A percentile compares a stretch with the other conserved stretches of the same genome.
phyloP scores from a whole-genome alignment of 1,140 invertebrate genomes.

The Planococcus citri region DNA sequence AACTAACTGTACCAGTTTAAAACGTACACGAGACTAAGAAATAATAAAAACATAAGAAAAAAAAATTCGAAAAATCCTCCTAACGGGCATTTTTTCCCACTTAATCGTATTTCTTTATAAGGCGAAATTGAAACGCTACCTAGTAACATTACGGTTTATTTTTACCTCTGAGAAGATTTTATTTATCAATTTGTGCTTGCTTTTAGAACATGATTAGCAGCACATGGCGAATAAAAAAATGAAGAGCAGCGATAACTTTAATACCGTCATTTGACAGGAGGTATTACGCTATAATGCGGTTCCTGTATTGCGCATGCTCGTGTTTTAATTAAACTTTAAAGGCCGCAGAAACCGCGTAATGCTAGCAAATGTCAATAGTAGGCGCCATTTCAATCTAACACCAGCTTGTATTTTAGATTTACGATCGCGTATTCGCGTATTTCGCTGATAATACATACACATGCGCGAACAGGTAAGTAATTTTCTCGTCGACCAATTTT shows the following conservation, averaged over 20 bases:
- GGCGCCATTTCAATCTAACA: background rate
- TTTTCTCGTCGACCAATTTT: too few relatives aligned
- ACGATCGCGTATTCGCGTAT: background rate
- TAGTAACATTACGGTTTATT: too few relatives aligned
- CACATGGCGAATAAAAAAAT: too few relatives aligned
- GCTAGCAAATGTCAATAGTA: background rate
- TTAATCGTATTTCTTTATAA: background rate
- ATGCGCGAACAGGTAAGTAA: too few relatives aligned
- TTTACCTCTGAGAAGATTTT: background rate
- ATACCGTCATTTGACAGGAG: background rate
- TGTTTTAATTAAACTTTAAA: background rate
- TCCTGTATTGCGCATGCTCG: background rate
- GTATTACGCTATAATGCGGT: background rate
- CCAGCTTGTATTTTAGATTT: background rate
- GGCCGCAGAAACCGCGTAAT: background rate
- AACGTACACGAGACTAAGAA: too few relatives aligned
- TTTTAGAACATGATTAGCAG: background rate
- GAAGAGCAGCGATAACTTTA: background rate
- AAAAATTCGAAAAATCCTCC: too few relatives aligned
- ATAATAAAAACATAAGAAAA: too few relatives aligned
- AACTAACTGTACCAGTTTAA: too few relatives aligned
- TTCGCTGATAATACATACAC: background rate
- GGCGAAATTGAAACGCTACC: too few relatives aligned
- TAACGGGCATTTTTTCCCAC: too few relatives aligned
- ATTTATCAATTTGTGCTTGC: too few relatives aligned